Evolutionary conservation across 64 coral and sea anemone species (phyloP).

Genomic region (Stichodactyla helianthus): DNA sequence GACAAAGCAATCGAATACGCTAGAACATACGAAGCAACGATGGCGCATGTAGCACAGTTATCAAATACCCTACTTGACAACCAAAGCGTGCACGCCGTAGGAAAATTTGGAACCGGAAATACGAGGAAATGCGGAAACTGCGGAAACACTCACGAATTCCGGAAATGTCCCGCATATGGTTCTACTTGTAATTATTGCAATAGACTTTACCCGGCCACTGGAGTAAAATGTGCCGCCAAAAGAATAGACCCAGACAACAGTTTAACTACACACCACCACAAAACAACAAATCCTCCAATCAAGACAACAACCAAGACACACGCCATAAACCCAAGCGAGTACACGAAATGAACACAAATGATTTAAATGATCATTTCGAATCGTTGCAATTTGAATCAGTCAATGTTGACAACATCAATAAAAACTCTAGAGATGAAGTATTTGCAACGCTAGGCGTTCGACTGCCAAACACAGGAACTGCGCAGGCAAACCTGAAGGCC

Average conservation of each 20-base stretch:
- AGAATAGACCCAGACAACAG: no score
- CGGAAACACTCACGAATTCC: neutral
- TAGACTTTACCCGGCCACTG: no score
- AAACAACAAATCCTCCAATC: no score
- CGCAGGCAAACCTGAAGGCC: constrained; percentile 13
- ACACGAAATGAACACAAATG: constrained; percentile 7
- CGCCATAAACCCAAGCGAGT: no score
- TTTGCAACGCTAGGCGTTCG: constrained; percentile 35
- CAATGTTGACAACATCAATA: constrained; percentile 24
- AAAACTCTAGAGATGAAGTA: constrained; percentile 38
- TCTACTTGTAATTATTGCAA: no score
- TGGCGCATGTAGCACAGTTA: constrained; percentile 32
- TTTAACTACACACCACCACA: no score
- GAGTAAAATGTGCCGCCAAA: no score
- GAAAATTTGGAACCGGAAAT: constrained; percentile 17
- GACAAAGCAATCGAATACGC: constrained; percentile 43
- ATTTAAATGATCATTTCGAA: constrained; percentile 32
- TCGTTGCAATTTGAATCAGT: constrained; percentile 42
- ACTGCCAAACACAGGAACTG: neutral
- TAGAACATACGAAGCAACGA: constrained; percentile 58
- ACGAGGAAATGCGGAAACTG: constrained; percentile 29
- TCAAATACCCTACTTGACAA: constrained; percentile 1
- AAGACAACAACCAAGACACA: no score
- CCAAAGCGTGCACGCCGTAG: neutral
- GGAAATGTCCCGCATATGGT: no score